Percentiles rank a stretch among this genome's conserved stretches.
Evolutionary conservation across 2,113 vertebrate genomes (phyloP).

Genomic region (Apaloderma vittatum): DNA sequence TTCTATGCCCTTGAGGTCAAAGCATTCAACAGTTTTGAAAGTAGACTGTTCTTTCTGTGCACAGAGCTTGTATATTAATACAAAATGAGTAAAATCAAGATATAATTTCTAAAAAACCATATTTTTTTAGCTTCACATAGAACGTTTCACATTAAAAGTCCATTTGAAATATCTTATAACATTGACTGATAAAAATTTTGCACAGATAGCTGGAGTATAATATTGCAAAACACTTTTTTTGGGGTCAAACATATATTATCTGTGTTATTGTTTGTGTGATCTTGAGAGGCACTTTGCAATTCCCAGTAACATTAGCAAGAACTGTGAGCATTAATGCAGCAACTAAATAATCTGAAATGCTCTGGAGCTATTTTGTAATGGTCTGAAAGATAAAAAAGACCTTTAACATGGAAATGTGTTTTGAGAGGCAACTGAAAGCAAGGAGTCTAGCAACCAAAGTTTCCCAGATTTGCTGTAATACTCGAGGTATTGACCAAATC

Average conservation of each 20-base stretch:
- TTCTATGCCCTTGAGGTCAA: conserved; percentile 75
- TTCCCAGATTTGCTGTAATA: background rate
- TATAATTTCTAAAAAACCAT: background rate
- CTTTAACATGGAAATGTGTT: conserved; percentile 23
- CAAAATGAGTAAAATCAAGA: conserved; percentile 39
- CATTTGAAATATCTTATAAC: background rate
- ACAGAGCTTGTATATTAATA: conserved; percentile 27
- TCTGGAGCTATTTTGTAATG: conserved; percentile 22
- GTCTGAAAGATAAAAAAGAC: conserved; percentile 37
- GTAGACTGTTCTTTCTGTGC: conserved; percentile 58
- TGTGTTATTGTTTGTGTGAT: background rate
- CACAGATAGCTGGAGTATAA: background rate
- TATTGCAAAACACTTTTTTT: background rate
- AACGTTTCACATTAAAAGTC: background rate
- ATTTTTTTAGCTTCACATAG: background rate
- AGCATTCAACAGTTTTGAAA: conserved; percentile 70
- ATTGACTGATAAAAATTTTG: background rate
- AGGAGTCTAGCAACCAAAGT: background rate
- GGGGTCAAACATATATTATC: background rate
- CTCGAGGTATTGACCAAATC: background rate
- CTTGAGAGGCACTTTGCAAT: background rate
- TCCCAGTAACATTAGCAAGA: background rate
- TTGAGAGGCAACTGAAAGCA: background rate
- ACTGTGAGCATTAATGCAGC: background rate
- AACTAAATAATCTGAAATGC: background rate